These are phyloP conservation scores for Myiozetetes cayanensis DNA, from an alignment of 2,113 vertebrate genomes.

Conservation along the genomic window DNA sequence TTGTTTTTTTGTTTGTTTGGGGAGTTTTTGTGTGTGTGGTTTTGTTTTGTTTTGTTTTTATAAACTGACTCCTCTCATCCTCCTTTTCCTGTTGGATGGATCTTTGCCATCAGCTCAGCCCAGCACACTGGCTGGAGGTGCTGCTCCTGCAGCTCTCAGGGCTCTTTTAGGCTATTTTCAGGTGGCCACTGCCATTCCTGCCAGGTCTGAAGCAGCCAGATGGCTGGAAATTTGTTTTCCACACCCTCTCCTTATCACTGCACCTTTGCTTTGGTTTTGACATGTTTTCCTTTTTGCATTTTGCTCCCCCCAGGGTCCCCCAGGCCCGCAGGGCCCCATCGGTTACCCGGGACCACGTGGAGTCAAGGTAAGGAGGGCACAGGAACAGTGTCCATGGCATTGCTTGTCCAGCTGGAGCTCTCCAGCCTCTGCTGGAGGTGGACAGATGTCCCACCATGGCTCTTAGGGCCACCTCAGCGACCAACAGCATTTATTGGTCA, in stretches of 20 bases:
- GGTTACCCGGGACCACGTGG: conserved; percentile 94
- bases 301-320: conserved; percentile 80
- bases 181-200: background rate
- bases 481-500: accelerated
- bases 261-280: background rate
- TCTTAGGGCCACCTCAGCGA: background rate
- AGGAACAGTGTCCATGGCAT: accelerated
- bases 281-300: background rate
- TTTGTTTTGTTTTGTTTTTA: too few species aligned
- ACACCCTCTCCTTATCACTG: accelerated
- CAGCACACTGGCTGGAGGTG: background rate
- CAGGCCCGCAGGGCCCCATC: conserved; percentile 92
- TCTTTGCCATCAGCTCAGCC: background rate
- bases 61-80: background rate
- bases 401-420: background rate
- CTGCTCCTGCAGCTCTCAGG: background rate
- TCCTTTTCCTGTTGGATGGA: background rate
- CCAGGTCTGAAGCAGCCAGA: accelerated
- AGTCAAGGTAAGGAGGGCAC: conserved; percentile 85
- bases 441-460: too few species aligned
- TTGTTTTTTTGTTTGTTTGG: too few species aligned
- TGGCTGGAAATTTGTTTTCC: background rate
- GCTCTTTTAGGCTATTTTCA: background rate
- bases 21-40: too few species aligned
- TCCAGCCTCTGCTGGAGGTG: background rate